Conservation (phyloP, 1,140 invertebrate genomes). For the Zaprionus lachaisei region DNA sequence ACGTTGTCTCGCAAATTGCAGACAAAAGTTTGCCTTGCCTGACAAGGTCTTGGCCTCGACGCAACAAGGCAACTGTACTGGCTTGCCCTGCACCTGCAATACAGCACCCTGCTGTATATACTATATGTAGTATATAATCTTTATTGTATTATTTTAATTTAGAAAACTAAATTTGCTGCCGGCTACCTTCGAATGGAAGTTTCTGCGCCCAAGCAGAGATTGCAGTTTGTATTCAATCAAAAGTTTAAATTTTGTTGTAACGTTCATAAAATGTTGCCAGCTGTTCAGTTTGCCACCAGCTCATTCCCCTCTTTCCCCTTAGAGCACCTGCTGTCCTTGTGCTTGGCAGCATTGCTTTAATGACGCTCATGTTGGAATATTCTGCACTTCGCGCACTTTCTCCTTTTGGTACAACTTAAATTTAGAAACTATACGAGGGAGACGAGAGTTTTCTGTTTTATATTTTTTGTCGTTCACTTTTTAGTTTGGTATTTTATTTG, state of each 20-base stretch:
- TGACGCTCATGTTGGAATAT: slow-evolving; percentile 42
- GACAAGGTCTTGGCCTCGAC: slow-evolving; percentile 18
- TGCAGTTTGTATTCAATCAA: slow-evolving; percentile 82
- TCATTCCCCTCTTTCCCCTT: slow-evolving; percentile 2
- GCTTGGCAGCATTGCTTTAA: slow-evolving; percentile 65
- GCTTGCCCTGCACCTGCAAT: neutral
- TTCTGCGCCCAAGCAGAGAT: slow-evolving; percentile 58
- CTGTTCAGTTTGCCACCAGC: neutral
- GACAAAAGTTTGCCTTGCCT: slow-evolving; percentile 11
- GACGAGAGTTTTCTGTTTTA: slow-evolving; percentile 5
- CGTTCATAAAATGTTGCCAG: slow-evolving; percentile 57
- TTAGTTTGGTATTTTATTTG: slow-evolving; percentile 41
- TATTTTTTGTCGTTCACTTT: slow-evolving; percentile 13
- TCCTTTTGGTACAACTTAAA: slow-evolving; percentile 57
- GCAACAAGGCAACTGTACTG: neutral
- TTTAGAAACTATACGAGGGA: slow-evolving; percentile 67
- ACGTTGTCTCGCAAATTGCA: slow-evolving; percentile 16
- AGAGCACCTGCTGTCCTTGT: slow-evolving; percentile 41
- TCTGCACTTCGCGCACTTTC: neutral
- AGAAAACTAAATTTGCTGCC: slow-evolving; percentile 72
- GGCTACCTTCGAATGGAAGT: slow-evolving; percentile 43
- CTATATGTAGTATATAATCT: slow-evolving; percentile 51
- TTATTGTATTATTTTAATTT: slow-evolving; percentile 83
- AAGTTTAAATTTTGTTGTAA: slow-evolving; percentile 77
- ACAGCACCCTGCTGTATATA: slow-evolving; percentile 14